Percentiles rank a stretch among this genome's conserved stretches.
These are phyloP conservation scores for Laspeyria flexula DNA, from an alignment of 2,888 invertebrate species.

Conservation along the genomic window DNA sequence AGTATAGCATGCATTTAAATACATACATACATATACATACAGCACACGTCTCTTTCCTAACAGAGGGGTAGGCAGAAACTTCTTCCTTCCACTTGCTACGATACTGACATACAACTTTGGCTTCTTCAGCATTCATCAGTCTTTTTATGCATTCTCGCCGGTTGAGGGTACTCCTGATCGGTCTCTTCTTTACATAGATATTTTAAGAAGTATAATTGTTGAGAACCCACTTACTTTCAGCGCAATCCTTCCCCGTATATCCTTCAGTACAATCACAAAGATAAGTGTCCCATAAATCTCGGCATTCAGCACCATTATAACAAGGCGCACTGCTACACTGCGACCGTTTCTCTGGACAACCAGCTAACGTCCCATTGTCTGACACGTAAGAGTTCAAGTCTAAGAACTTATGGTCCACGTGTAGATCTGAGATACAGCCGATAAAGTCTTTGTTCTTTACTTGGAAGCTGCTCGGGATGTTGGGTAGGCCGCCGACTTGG, in stretches of 20 bases:
- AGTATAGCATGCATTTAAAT: too few species aligned
- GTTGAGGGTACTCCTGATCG: too few species aligned
- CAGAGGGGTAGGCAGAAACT: too few species aligned
- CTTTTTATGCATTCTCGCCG: too few species aligned
- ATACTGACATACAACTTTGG: too few species aligned
- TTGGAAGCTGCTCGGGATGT: constrained; percentile 92
- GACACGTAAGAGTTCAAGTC: constrained; percentile 96
- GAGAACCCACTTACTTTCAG: constrained; percentile 89
- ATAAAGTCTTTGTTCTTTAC: constrained; percentile 92
- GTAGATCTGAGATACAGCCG: constrained; percentile 96
- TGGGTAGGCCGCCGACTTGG: constrained; percentile 96
- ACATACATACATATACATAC: too few species aligned
- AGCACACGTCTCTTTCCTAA: too few species aligned
- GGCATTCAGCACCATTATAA: constrained; percentile 94
- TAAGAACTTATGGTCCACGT: constrained; percentile 93
- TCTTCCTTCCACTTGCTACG: too few species aligned
- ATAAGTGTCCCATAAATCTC: constrained; percentile 95
- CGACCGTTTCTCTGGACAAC: constrained; percentile 94
- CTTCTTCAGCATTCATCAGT: too few species aligned
- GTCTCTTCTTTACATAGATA: too few species aligned
- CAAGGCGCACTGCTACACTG: constrained; percentile 95
- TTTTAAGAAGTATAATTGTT: too few species aligned
- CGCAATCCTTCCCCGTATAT: constrained; percentile 96
- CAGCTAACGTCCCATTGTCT: constrained; percentile 94
- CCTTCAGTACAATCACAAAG: constrained; percentile 94